These are phyloP conservation scores for Trematomus loennbergii DNA, from an alignment of 2,113 vertebrate species.

Conservation along the genomic window DNA sequence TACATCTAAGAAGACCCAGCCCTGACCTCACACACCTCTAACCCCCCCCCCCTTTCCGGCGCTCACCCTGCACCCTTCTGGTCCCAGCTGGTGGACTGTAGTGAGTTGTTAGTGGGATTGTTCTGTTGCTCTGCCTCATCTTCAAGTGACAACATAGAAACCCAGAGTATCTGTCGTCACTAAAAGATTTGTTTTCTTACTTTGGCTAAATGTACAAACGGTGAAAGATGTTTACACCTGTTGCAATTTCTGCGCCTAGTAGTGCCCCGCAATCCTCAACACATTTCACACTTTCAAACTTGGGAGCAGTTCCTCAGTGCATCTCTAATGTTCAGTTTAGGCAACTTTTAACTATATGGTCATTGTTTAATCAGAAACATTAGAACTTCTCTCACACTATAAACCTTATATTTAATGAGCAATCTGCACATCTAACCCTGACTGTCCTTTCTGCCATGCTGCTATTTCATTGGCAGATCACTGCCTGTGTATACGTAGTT, in stretches of 20 bases:
- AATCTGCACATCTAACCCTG: neutral
- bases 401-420: neutral
- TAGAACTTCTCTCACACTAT: neutral
- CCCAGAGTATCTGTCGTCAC: neutral
- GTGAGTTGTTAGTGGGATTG: constrained; percentile 2
- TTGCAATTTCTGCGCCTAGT: neutral
- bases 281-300: neutral
- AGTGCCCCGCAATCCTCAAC: neutral
- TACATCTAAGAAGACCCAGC: constrained; percentile 88
- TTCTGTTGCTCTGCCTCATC: neutral
- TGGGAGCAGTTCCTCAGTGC: neutral
- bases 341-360: neutral
- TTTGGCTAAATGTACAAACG: neutral
- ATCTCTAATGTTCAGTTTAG: neutral
- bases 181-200: neutral
- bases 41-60: constrained; percentile 1
- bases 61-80: neutral
- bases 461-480: constrained; percentile 38
- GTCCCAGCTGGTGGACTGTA: constrained; percentile 8
- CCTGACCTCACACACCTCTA: constrained; percentile 20
- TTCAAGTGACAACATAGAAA: neutral
- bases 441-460: constrained; percentile 21
- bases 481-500: neutral
- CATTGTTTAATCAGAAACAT: neutral
- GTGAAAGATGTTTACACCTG: neutral